Conservation (phyloP, 2,113 vertebrate genomes). For the Apus apus region DNA sequence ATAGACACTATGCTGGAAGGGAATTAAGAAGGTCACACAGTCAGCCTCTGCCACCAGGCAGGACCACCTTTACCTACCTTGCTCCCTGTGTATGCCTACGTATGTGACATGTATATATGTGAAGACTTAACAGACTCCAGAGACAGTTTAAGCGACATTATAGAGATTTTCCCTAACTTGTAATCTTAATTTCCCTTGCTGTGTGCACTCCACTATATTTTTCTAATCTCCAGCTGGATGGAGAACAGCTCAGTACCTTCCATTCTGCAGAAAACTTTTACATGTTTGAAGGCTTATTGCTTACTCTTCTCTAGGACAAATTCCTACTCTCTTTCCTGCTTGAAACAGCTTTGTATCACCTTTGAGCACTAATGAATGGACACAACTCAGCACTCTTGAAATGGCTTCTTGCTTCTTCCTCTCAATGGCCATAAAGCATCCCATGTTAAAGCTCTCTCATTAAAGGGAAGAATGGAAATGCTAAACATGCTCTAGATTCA, state of each 20-base stretch:
- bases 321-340: not conserved
- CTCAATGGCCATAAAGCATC: not conserved
- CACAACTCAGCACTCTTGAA: not conserved
- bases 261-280: not conserved
- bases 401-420: not conserved
- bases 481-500: not conserved
- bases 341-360: not conserved
- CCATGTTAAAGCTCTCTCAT: not conserved
- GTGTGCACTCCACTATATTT: not conserved
- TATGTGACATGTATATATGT: fast-evolving
- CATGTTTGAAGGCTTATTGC: not conserved
- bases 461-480: not conserved
- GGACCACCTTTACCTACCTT: not conserved
- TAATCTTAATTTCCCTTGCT: not conserved
- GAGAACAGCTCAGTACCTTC: not conserved
- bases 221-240: not conserved
- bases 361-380: not conserved
- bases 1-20: not conserved
- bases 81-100: not conserved
- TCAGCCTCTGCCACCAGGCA: not conserved
- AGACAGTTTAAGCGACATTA: not conserved
- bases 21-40: not conserved
- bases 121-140: not conserved
- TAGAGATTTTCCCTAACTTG: not conserved
- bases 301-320: not conserved